A percentile compares a stretch with the other conserved stretches of the same genome.
Evolutionary conservation across 2,888 invertebrate genomes (phyloP).

Genomic region (Drosophila emarginata): DNA sequence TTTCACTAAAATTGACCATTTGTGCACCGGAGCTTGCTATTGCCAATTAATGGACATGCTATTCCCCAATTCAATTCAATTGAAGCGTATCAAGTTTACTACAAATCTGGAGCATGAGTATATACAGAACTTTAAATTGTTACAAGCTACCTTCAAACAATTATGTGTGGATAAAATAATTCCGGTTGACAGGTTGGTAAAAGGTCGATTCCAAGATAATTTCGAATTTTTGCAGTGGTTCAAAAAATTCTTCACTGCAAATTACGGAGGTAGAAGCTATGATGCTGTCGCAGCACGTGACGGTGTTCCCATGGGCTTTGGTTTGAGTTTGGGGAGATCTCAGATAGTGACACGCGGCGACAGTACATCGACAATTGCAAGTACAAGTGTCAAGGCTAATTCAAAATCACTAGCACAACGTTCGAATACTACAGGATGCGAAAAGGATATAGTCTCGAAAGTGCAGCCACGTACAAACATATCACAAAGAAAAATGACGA

Average conservation of each 20-base stretch:
- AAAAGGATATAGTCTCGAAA: not conserved
- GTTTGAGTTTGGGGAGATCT: conserved; percentile 82
- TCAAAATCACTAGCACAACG: not conserved
- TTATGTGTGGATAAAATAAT: conserved; percentile 98
- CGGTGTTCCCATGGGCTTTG: conserved; percentile 92
- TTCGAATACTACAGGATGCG: not conserved
- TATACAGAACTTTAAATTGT: conserved; percentile 99
- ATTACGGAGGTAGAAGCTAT: conserved; percentile 97
- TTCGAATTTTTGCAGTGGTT: conserved; percentile 99
- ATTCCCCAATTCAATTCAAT: conserved; percentile 92
- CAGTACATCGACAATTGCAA: conserved; percentile 19
- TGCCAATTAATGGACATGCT: conserved; percentile 99
- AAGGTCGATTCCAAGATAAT: conserved; percentile 99
- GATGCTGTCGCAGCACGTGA: conserved; percentile 94
- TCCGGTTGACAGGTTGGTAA: conserved; percentile 88
- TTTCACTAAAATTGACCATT: conserved; percentile 98
- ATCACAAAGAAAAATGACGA: not conserved
- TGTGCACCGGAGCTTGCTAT: conserved; percentile 98
- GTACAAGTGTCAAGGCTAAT: not conserved
- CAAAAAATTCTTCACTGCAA: conserved; percentile 99
- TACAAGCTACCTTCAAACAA: conserved; percentile 98
- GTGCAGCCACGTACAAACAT: not conserved
- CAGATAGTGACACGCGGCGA: conserved; percentile 76
- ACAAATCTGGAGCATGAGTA: conserved; percentile 99
- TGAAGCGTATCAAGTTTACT: conserved; percentile 98